Base-by-base conservation (phyloP, 1,140 invertebrate species). In the Plutomurus gul region DNA sequence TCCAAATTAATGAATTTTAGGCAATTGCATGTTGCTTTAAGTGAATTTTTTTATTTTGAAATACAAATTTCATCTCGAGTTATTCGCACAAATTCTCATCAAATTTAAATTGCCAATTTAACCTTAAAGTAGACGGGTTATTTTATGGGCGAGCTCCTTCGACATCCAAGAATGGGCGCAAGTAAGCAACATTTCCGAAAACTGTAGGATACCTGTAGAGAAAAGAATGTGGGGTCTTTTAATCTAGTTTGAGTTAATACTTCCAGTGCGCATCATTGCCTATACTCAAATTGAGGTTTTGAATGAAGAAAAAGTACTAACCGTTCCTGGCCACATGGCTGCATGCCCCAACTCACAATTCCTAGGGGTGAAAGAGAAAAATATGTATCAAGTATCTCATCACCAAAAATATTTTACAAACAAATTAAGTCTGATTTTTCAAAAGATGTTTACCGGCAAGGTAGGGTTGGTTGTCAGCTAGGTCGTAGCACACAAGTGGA, bases 131-230 rank as follows among this genome's bases (percentile, higher is more conserved):
- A 20, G n/a, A 22, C 8, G 18, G 11, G 18, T 0, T 51, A 8
- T 18, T n/a, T 36, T 76, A 76, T 76, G 75, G 47, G 20, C 75
- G 75, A 60, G 82, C 79, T 56, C 30, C 47, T 76, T 76, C 75
- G 18, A 18, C 75, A 60, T 60, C 33, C 46, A 76, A 30, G 51
- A 76, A 76, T 46, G 30, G 36, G 47, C 51, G 30, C 33, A 76
- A 20, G 75, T 30, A 39, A 39, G 75, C 47, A 11, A 60, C 47
- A 27, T 76, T 76, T 16, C 33, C 75, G 30, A 75, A 75, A 20
- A 75, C 73, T n/a, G 73, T 75, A 36, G 73, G 70, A 20, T 72
- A 72, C n/a, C n/a, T n/a, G n/a, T n/a, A n/a, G n/a, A n/a, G n/a
- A n/a, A n/a, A n/a, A n/a, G n/a, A n/a, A n/a, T n/a, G n/a, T n/a